Evolutionary conservation across 2,888 invertebrate genomes (phyloP), one percentile per base, ranked within the genome.

Genomic region (Liposcelis brunnea): DNA sequence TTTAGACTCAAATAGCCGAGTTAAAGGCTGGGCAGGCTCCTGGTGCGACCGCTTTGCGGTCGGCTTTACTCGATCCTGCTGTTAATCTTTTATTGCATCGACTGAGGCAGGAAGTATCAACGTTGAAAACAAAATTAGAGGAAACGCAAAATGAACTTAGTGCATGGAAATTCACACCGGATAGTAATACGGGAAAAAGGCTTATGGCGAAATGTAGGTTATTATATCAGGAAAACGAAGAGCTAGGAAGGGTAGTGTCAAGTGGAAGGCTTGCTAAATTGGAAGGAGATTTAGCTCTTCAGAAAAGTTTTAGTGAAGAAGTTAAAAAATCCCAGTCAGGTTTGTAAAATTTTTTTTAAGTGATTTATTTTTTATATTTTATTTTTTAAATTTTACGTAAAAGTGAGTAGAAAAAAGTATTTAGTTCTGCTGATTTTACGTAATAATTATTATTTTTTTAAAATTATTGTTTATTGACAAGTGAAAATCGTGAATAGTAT

Each of bases 131-230:
- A 45, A 83, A 86, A 60, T 70, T 94, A 53, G 94, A 95, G 62
- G 94, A 95, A 64, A 93, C 93, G 14, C 95, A 95, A 65, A 93
- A 90, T 65, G 97, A 97, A 70, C 70, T 97, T 38, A 85, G 89
- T 46, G 95, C 97, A 2, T 97, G 95, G 94, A 97, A 97, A 66
- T 97, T 97, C 65, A 95, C 95, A 11, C 93, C 95, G n/a, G 97
- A 97, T 65, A 94, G 93, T 51, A 93, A 93, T 68, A 94, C 94
- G 40, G 97, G 97, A 51, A 97, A 95, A 66, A 78, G 94, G 53
- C 69, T 97, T 53, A 95, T 97, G 95, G 93, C 94, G 8, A 93
- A 94, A 62, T 97, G 95, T 61, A 76, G 94, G 50, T 68, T 91
- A 53, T 66, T 97, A 40, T 86, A 94, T 60, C 91, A 94, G 64